phyloP scores from a whole-genome alignment of 1,140 invertebrate genomes.

The Diorhabda elongata region DNA sequence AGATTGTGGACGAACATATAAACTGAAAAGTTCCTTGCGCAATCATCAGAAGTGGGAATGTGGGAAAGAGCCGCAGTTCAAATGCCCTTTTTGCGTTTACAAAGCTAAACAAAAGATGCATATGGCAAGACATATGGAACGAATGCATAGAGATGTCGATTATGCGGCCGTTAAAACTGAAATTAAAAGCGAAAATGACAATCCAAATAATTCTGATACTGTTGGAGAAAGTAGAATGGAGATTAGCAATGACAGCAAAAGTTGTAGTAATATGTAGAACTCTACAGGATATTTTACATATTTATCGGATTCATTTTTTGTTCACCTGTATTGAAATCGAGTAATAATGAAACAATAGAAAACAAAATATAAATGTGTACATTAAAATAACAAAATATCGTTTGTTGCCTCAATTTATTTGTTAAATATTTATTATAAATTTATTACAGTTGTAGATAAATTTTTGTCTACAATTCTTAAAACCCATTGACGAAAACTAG shows the following conservation, averaged over 20 bases:
- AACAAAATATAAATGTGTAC: no score
- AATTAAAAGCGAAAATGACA: slow-evolving; percentile 26
- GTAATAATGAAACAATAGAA: no score
- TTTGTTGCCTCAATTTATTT: no score
- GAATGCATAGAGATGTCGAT: slow-evolving; percentile 69
- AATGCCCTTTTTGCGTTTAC: slow-evolving; percentile 54
- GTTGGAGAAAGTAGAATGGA: slow-evolving; percentile 5
- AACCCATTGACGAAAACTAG: no score
- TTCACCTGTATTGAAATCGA: no score
- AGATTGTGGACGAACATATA: slow-evolving; percentile 76
- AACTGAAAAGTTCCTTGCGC: slow-evolving; percentile 75
- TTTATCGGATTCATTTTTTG: no score
- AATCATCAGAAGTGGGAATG: slow-evolving; percentile 88
- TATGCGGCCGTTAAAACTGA: slow-evolving; percentile 42
- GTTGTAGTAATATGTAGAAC: slow-evolving; percentile 2
- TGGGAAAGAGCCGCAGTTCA: slow-evolving; percentile 57
- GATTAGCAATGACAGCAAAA: slow-evolving; percentile 4
- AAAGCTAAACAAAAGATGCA: slow-evolving; percentile 52
- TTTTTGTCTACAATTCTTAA: no score
- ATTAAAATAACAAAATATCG: no score
- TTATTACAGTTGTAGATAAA: no score
- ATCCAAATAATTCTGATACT: not conserved
- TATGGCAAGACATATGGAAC: slow-evolving; percentile 79
- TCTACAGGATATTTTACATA: not conserved
- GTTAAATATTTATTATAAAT: no score